Percentiles rank a stretch among this genome's conserved stretches.
phyloP scores from a whole-genome alignment of 2,113 vertebrate genomes.

The Stigmatopora argus region DNA sequence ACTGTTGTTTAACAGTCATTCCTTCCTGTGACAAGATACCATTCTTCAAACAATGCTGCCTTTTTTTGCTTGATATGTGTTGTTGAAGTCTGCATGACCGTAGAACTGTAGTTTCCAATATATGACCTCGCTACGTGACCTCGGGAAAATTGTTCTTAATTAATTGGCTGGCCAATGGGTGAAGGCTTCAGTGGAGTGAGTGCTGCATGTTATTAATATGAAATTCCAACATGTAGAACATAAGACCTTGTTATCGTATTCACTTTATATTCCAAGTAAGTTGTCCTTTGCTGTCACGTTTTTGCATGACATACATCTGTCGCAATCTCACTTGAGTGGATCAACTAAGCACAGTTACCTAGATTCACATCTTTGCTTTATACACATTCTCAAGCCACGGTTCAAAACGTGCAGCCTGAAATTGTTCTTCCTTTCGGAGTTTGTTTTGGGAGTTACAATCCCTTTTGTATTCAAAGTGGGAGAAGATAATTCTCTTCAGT shows the following conservation, averaged over 20 bases:
- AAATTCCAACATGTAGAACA: slow-evolving; percentile 76
- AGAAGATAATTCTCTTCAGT: slow-evolving; percentile 53
- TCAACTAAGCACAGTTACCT: slow-evolving; percentile 66
- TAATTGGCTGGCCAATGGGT: not conserved
- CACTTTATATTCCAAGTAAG: slow-evolving; percentile 69
- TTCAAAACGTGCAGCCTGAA: slow-evolving; percentile 51
- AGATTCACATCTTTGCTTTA: slow-evolving; percentile 47
- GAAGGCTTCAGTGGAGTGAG: slow-evolving; percentile 63
- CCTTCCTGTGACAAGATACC: not conserved
- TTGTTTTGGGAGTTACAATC: slow-evolving; percentile 58
- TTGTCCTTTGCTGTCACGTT: slow-evolving; percentile 50
- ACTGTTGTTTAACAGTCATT: not conserved
- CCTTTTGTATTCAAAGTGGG: slow-evolving; percentile 62
- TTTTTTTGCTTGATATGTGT: not conserved
- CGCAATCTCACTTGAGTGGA: slow-evolving; percentile 81
- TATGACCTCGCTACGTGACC: not conserved
- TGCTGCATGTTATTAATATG: slow-evolving; percentile 65
- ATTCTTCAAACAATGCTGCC: not conserved
- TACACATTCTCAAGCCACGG: slow-evolving; percentile 13
- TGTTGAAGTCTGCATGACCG: not conserved
- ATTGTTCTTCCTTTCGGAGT: slow-evolving; percentile 49
- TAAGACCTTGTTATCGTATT: slow-evolving; percentile 74
- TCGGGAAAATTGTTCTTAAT: not conserved
- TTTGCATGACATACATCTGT: slow-evolving; percentile 71
- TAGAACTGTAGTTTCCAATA: not conserved